Base-by-base conservation (phyloP, 1,140 invertebrate genomes). In the Pseudomyrmex dendroicus region DNA sequence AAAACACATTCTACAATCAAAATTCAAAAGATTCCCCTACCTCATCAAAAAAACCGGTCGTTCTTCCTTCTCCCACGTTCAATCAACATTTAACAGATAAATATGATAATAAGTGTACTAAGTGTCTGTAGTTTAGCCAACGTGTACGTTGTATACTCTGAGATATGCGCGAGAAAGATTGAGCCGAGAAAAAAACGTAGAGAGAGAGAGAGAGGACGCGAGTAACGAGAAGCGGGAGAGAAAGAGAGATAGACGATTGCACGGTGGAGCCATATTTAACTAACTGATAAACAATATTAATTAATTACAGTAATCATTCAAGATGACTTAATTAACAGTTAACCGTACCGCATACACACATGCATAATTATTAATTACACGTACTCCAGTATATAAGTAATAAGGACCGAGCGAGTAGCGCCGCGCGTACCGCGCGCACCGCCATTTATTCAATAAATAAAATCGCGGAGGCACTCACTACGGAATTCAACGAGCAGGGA, bases 51-150 rank as follows among this genome's bases (percentile, higher is more conserved):
- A 4, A 35, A 74, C 56, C 90, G 89, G 76, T 68, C 64, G 84
- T 85, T 84, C 84, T 72, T 66, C 57, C 17, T 83, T 84, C 73
- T 86, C 85, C 86, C 83, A 78, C 67, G 59, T 90, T 84, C 85
- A 78, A 89, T 86, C 87, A 73, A 86, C 89, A 90, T 91, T 87
- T 89, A 91, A 93, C 89, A 90, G 91, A 90, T 93, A 92, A 94
- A 90, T 92, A 92, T 90, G 89, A 92, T 93, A 93, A 90, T 94
- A 94, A 93, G 91, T 94, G 93, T 94, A 93, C 86, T 94, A 94
- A 94, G 92, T 94, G 94, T 94, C 91, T 88, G 93, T 94, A 94
- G 94, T 90, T 91, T 91, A 91, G 89, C 87, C 91, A 93, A 93
- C 92, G 91, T 90, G 85, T 92, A 92, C 90, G 91, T 93, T 93